Conservation (phyloP, 2,888 invertebrate species). For the Himalopsyche japonica region DNA sequence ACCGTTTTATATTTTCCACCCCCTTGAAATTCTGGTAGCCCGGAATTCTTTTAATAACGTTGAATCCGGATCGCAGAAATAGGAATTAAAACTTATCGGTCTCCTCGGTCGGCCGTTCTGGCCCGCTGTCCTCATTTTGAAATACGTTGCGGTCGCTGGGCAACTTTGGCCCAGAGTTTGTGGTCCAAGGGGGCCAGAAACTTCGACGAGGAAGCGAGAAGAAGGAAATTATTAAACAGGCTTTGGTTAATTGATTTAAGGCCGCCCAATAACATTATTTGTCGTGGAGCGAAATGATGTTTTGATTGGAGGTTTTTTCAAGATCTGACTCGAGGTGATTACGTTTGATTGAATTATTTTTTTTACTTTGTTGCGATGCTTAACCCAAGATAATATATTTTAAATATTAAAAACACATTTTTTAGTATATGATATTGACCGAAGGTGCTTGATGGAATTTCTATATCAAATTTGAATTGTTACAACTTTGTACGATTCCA, state of each 20-base stretch:
- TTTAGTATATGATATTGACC: too few species aligned
- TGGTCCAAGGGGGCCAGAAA: conserved; percentile 26
- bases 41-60: conserved; percentile 38
- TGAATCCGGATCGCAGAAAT: conserved; percentile 26
- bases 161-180: conserved; percentile 24
- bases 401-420: too few species aligned
- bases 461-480: too few species aligned
- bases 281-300: conserved; percentile 25
- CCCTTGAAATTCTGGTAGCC: conserved; percentile 18
- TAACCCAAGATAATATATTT: too few species aligned
- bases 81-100: conserved; percentile 39
- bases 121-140: conserved; percentile 19
- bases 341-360: neutral
- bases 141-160: conserved; percentile 24
- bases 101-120: conserved; percentile 15
- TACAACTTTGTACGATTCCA: too few species aligned
- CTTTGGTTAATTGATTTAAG: conserved; percentile 37
- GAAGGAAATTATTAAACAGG: conserved; percentile 36
- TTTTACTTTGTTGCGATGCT: neutral
- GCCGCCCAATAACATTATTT: conserved; percentile 27
- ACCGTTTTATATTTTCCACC: neutral
- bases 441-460: too few species aligned
- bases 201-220: conserved; percentile 26
- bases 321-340: neutral
- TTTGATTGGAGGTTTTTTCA: conserved; percentile 37